Base-by-base conservation (phyloP, 1,140 invertebrate genomes). In the Liolophura sinensis region DNA sequence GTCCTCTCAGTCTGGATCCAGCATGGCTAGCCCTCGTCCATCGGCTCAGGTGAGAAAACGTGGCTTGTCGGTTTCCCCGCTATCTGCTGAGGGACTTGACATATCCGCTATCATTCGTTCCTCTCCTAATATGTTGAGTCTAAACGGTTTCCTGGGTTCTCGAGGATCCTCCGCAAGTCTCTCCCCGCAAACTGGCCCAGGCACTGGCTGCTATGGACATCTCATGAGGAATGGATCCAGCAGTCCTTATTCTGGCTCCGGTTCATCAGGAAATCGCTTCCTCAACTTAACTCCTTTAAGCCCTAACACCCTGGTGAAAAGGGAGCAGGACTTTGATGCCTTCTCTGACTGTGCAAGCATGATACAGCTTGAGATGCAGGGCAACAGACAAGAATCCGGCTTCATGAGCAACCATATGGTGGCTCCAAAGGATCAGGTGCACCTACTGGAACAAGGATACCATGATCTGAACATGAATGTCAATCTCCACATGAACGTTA, bases 21-120 rank as follows among this genome's bases (percentile, higher is more conserved):
- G 68, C 61, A 74, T 76, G 31, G 65, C 78, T 27, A 83, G 81
- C 62, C 81, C 82, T 1, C 70, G 78, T 0, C 78, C 82, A 58
- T 83, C 82, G 5, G 82, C 82, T 55, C 71, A 74, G 27, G 63
- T 65, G 12, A 69, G 65, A 40, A 98, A 98, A 80, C 87, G 96
- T 56, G 94, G 95, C 0, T 86, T 97, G 0, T 97, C 95, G 56
- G 94, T 93, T 81, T 97, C 95, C 16, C 95, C 96, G 0, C 96
- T 97, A 75, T 95, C 94, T 0, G 77, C 80, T 1, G 95, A 97
- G 81, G 93, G 93, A 15, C 89, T 97, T 77, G 95, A 97, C 82
- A 68, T 83, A 20, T 94, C 94, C 78, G 94, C 94, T 76, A 92
- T 97, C 87, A 97, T 98, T 73, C 89, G 95, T 68, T 94, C 95